A percentile compares a stretch with the other conserved stretches of the same genome.
These are phyloP conservation scores for Centropus bengalensis DNA, from an alignment of 2,113 vertebrate species.

Conservation along the genomic window DNA sequence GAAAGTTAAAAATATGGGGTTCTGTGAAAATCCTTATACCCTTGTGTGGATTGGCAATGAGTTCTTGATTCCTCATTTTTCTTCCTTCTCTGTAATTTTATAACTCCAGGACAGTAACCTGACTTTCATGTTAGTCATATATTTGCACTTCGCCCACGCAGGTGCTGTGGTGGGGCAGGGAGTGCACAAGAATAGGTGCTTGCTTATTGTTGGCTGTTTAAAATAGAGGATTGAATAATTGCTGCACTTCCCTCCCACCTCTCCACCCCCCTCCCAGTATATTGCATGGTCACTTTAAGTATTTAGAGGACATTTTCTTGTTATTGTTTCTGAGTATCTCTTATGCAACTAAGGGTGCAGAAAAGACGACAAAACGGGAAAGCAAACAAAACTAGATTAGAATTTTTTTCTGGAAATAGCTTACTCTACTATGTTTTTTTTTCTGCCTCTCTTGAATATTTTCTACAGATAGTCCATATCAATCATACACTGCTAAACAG, in stretches of 20 bases:
- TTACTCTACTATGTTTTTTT: background rate
- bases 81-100: background rate
- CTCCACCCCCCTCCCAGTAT: too few species aligned
- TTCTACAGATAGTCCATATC: background rate
- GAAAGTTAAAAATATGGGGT: background rate
- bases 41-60: background rate
- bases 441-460: background rate
- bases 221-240: background rate
- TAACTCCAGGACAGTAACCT: background rate
- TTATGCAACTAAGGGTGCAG: background rate
- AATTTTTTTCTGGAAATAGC: background rate
- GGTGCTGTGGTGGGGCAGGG: too few species aligned
- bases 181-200: background rate
- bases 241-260: background rate
- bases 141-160: background rate
- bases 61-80: background rate
- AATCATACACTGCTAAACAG: background rate
- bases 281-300: background rate
- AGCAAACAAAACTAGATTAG: background rate
- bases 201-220: background rate
- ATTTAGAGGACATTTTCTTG: background rate
- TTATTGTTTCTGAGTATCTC: background rate
- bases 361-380: background rate
- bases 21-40: background rate
- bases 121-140: background rate